These are phyloP conservation scores for Beris morrisii DNA, from an alignment of 2,888 invertebrate genomes.

Conservation along the genomic window DNA sequence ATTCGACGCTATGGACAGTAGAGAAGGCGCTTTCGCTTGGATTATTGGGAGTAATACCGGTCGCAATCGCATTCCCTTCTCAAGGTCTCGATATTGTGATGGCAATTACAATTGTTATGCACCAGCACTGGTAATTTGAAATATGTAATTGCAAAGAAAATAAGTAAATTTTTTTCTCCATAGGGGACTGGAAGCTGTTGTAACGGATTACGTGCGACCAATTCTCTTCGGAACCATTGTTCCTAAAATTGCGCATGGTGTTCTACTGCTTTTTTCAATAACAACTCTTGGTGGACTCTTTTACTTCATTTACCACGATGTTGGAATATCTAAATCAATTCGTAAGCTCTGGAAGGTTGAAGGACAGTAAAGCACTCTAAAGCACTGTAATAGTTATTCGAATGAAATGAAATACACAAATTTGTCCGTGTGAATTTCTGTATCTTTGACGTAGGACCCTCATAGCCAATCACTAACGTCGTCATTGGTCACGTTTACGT, in stretches of 20 bases:
- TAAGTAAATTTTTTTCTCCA: not conserved
- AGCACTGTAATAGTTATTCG: no score
- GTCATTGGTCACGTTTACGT: no score
- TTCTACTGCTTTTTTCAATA: conserved; percentile 70
- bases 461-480: no score
- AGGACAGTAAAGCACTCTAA: conserved; percentile 35
- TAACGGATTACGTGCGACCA: conserved; percentile 81
- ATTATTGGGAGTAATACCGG: conserved; percentile 71
- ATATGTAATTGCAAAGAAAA: not conserved
- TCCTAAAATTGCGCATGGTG: conserved; percentile 70
- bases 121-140: conserved; percentile 74
- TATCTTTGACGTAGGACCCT: no score
- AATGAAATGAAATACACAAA: no score
- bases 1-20: conserved; percentile 76
- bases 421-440: no score
- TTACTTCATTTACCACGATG: conserved; percentile 79
- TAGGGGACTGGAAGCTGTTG: conserved; percentile 86
- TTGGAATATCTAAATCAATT: conserved; percentile 74
- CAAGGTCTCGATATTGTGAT: conserved; percentile 68
- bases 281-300: conserved; percentile 78
- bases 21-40: conserved; percentile 69
- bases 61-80: conserved; percentile 68
- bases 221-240: conserved; percentile 71
- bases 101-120: conserved; percentile 69
- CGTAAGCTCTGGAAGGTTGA: conserved; percentile 72